Conservation (phyloP, 2,888 invertebrate species). For the Drosophila mettleri region DNA sequence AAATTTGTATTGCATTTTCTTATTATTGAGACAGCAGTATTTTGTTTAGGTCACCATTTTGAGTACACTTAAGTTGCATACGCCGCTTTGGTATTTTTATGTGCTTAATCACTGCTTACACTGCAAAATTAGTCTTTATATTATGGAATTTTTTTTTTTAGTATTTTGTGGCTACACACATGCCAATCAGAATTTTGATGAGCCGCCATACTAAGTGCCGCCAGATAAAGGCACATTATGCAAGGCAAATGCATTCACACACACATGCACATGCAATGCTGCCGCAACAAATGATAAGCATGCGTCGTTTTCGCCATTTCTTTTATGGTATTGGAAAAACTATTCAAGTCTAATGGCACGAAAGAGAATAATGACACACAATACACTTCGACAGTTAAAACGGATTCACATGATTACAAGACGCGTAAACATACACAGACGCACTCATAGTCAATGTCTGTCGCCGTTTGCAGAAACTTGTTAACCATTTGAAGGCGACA, state of each 20-base stretch:
- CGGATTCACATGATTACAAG: conserved; percentile 79
- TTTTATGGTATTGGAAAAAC: conserved; percentile 74
- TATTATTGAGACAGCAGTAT: background rate
- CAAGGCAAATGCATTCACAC: conserved; percentile 5
- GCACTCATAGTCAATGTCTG: conserved; percentile 55
- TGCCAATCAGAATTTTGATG: background rate
- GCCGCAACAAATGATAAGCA: conserved; percentile 58
- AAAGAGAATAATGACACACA: conserved; percentile 84
- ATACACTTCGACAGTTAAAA: conserved; percentile 77
- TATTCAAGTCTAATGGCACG: conserved; percentile 85
- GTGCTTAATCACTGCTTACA: background rate
- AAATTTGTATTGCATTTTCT: background rate
- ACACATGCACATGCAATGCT: conserved; percentile 6
- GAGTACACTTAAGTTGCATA: background rate
- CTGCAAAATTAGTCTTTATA: background rate
- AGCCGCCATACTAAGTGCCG: conserved; percentile 11
- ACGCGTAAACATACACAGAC: conserved; percentile 8
- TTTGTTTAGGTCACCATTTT: background rate
- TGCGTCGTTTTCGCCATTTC: conserved; percentile 30
- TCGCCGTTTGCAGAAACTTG: conserved; percentile 73
- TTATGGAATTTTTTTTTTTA: background rate
- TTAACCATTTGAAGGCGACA: conserved; percentile 77
- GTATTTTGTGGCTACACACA: background rate
- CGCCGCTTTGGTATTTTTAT: background rate
- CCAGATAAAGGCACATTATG: conserved; percentile 4